Evolutionary conservation across 2,113 vertebrate genomes (phyloP).

Genomic region (Bucco capensis): DNA sequence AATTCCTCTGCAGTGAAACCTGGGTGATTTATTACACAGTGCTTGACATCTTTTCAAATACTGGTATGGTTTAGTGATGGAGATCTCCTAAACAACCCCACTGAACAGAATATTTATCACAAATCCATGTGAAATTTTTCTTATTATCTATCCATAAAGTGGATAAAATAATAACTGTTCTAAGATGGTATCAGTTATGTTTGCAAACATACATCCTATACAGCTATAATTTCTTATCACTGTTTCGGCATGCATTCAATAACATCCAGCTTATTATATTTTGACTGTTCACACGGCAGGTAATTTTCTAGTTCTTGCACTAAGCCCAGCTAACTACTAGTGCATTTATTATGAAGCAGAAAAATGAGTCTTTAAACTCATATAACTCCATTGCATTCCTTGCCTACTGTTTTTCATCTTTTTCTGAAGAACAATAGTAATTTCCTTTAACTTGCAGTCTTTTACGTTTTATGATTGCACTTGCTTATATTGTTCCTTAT

Average conservation of each 20-base stretch:
- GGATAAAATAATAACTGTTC: not conserved
- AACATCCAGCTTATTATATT: not conserved
- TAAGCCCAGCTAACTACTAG: not conserved
- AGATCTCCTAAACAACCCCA: not conserved
- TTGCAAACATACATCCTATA: not conserved
- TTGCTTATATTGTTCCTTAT: slow-evolving; percentile 13
- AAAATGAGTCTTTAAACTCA: not conserved
- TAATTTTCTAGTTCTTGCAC: not conserved
- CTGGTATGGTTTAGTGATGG: not conserved
- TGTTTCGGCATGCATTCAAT: not conserved
- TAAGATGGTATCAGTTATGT: not conserved
- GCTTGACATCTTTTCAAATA: not conserved
- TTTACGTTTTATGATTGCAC: not conserved
- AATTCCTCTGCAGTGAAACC: not conserved
- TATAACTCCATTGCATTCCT: not conserved
- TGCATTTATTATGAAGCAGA: not conserved
- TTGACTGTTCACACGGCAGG: not conserved
- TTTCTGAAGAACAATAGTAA: not conserved
- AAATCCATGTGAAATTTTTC: not conserved
- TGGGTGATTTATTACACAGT: not conserved
- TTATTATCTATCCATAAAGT: not conserved
- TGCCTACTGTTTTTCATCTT: not conserved
- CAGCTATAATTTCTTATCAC: not conserved
- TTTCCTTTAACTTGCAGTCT: not conserved
- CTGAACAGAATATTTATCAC: not conserved